phyloP scores from a whole-genome alignment of 1,140 invertebrate genomes.

The Drosophila auraria region DNA sequence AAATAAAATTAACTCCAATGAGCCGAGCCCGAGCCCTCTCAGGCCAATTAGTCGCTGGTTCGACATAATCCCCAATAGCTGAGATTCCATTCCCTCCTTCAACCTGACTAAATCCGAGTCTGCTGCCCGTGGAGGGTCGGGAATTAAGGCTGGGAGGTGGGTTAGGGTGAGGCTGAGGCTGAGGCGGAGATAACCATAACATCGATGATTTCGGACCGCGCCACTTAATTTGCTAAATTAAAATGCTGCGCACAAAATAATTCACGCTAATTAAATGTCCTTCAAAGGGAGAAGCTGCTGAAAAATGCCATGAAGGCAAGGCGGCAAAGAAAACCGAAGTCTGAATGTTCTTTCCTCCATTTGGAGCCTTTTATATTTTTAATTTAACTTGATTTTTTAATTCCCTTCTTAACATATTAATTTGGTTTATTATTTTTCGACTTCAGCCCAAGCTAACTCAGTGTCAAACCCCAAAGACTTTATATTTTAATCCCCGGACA shows the following conservation, averaged over 20 bases:
- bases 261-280: constrained; percentile 78
- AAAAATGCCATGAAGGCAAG: neutral
- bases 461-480: neutral
- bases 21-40: constrained; percentile 9
- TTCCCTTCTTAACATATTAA: neutral
- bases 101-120: constrained; percentile 19
- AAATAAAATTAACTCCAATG: constrained; percentile 41
- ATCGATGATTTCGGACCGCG: constrained; percentile 30
- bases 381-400: neutral
- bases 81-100: constrained; percentile 57
- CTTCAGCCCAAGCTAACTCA: neutral
- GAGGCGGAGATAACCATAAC: constrained; percentile 1
- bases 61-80: constrained; percentile 71
- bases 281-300: constrained; percentile 39
- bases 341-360: neutral
- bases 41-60: constrained; percentile 60
- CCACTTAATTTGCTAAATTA: constrained; percentile 76
- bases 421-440: neutral
- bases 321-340: constrained; percentile 1
- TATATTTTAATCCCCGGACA: neutral
- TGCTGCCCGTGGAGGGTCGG: neutral
- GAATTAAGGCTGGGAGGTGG: constrained; percentile 2
- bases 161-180: neutral
- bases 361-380: too few relatives aligned
- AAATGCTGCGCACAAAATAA: constrained; percentile 68